Evolutionary conservation across 2,888 invertebrate genomes (phyloP).

Genomic region (Drosophila fulvimacula): DNA sequence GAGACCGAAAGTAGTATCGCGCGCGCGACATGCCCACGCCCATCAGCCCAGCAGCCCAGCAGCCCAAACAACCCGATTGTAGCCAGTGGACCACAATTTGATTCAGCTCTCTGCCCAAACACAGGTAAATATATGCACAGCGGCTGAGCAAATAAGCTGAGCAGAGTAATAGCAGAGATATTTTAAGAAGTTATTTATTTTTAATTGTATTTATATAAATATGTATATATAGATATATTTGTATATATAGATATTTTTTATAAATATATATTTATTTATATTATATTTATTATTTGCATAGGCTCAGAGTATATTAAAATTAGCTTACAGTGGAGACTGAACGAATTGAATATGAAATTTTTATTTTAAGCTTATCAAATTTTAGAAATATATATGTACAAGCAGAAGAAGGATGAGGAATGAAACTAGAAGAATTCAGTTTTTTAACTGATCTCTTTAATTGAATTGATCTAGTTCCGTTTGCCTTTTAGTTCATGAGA

Average conservation of each 20-base stretch:
- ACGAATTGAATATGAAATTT: too few relatives aligned
- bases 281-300: background rate
- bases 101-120: constrained; percentile 25
- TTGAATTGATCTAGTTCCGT: too few relatives aligned
- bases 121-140: constrained; percentile 20
- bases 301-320: background rate
- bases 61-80: constrained; percentile 4
- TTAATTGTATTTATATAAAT: background rate
- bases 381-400: too few relatives aligned
- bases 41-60: background rate
- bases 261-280: background rate
- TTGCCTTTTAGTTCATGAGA: too few relatives aligned
- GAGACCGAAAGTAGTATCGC: constrained; percentile 38
- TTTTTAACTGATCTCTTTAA: too few relatives aligned
- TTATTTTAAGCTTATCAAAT: too few relatives aligned
- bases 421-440: too few relatives aligned
- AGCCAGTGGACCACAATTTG: constrained; percentile 38
- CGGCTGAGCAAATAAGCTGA: background rate
- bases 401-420: too few relatives aligned
- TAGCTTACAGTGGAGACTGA: too few relatives aligned
- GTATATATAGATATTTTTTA: background rate
- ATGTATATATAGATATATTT: background rate
- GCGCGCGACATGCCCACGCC: constrained; percentile 20
- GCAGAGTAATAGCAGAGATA: background rate
- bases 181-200: background rate